A percentile compares a stretch with the other conserved stretches of the same genome.
Evolutionary conservation across 2,888 invertebrate genomes (phyloP).

Genomic region (Galerucella pusilla): DNA sequence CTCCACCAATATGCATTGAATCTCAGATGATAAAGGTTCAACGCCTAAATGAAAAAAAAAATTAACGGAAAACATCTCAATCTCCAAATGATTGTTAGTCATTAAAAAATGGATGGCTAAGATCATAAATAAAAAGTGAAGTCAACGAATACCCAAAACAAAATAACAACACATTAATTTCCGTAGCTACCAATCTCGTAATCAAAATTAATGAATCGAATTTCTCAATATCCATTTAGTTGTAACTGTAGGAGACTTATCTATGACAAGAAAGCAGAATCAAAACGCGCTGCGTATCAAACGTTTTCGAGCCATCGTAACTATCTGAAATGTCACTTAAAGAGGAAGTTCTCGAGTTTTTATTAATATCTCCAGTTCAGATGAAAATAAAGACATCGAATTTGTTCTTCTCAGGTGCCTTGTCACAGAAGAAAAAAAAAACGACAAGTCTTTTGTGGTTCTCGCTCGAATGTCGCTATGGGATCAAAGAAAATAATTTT

Average conservation of each 20-base stretch:
- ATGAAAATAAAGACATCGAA: constrained; percentile 47
- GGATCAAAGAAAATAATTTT: constrained; percentile 58
- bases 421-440: constrained; percentile 39
- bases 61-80: too few relatives aligned
- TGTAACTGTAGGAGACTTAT: constrained; percentile 16
- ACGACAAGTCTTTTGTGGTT: constrained; percentile 43
- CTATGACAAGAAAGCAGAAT: constrained; percentile 25
- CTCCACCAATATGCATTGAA: too few relatives aligned
- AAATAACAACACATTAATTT: constrained; percentile 25
- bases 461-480: constrained; percentile 45
- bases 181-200: constrained; percentile 22
- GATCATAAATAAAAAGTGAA: constrained; percentile 11
- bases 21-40: too few relatives aligned
- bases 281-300: constrained; percentile 27
- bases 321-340: constrained; percentile 38
- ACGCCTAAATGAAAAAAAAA: too few relatives aligned
- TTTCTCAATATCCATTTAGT: constrained; percentile 26
- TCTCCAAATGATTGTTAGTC: background rate
- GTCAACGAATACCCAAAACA: constrained; percentile 6
- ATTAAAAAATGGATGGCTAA: background rate
- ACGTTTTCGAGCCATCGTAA: constrained; percentile 22
- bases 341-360: constrained; percentile 38
- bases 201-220: constrained; percentile 32
- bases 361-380: constrained; percentile 42
- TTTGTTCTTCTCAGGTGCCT: constrained; percentile 46